Percentiles rank a stretch among this genome's conserved stretches.
These are phyloP conservation scores for Iphiclides podalirius DNA, from an alignment of 2,888 invertebrate species.

Conservation along the genomic window DNA sequence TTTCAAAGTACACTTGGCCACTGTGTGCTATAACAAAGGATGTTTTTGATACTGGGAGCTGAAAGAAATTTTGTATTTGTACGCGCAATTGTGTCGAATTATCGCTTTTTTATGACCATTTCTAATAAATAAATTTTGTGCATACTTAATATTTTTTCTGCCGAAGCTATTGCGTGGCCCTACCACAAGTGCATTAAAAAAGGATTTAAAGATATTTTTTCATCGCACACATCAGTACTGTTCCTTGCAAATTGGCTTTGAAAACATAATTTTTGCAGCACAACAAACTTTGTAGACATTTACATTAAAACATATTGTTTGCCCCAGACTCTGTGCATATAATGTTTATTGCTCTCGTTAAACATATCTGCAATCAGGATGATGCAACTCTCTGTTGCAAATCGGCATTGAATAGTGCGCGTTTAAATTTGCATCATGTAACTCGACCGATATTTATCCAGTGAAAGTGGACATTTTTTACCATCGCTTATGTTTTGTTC, in stretches of 20 bases:
- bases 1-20: constrained; percentile 27
- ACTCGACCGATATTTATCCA: background rate
- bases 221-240: too few species aligned
- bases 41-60: constrained; percentile 3
- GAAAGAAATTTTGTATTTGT: constrained; percentile 3
- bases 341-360: background rate
- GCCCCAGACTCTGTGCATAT: background rate
- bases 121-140: background rate
- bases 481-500: background rate
- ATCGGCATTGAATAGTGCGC: constrained; percentile 2
- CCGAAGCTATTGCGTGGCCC: background rate
- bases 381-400: constrained; percentile 10
- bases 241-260: background rate
- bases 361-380: background rate
- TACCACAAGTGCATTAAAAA: background rate
- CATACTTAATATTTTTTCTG: background rate
- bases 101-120: too few species aligned
- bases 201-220: too few species aligned
- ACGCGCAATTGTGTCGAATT: background rate
- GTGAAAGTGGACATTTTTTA: constrained; percentile 1
- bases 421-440: background rate
- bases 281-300: too few species aligned
- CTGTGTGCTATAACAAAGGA: constrained; percentile 17
- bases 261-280: too few species aligned
- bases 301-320: too few species aligned